phyloP scores from a whole-genome alignment of 2,797 vertebrate species.

The Triplophysa bombifrons region DNA sequence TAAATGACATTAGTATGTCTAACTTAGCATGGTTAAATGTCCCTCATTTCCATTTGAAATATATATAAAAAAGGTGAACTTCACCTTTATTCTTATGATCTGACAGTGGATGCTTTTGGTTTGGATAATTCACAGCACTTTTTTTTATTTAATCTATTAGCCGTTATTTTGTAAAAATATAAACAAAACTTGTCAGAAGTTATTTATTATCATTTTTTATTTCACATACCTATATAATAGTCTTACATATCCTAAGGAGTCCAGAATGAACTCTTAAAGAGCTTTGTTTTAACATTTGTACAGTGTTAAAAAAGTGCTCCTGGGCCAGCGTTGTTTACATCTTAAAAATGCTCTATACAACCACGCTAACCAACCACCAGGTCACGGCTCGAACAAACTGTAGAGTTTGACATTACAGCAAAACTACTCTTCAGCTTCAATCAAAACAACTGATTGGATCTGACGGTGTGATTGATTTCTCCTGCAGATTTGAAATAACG shows the following conservation, averaged over 20 bases:
- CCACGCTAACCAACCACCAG: not conserved
- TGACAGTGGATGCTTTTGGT: not conserved
- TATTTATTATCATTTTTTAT: too few relatives aligned
- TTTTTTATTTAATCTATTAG: not conserved
- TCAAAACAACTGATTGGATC: not conserved
- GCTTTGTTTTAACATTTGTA: too few relatives aligned
- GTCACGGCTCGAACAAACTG: not conserved
- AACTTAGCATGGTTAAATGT: constrained; percentile 27
- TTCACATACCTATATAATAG: too few relatives aligned
- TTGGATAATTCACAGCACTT: not conserved
- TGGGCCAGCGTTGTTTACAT: not conserved
- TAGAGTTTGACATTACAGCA: not conserved
- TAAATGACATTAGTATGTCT: constrained; percentile 33
- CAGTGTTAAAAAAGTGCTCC: not conserved
- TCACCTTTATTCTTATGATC: not conserved
- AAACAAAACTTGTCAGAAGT: not conserved
- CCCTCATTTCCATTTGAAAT: constrained; percentile 27
- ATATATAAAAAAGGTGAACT: not conserved
- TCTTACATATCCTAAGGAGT: too few relatives aligned
- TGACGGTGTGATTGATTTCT: not conserved
- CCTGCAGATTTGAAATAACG: not conserved
- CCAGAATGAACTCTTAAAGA: too few relatives aligned
- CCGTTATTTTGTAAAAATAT: not conserved
- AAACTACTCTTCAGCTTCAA: not conserved
- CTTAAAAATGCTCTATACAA: not conserved